A percentile compares a stretch with the other conserved stretches of the same genome.
These are phyloP conservation scores for Halictus quadricinctus DNA, from an alignment of 2,888 invertebrate species.

Conservation along the genomic window DNA sequence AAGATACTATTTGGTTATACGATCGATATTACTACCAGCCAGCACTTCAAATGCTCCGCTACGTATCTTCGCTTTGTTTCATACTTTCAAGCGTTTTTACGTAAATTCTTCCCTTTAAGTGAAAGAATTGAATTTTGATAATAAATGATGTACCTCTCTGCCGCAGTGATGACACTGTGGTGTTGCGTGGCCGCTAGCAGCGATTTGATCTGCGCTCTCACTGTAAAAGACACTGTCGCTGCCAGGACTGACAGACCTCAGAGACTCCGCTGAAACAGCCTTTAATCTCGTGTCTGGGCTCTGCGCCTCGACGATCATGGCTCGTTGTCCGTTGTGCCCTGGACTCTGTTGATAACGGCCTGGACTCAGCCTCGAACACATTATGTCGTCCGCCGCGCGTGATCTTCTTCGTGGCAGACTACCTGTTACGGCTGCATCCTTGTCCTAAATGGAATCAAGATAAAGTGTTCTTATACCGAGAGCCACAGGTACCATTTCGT, in stretches of 20 bases:
- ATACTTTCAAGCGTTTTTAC: neutral
- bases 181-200: constrained; percentile 72
- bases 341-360: constrained; percentile 82
- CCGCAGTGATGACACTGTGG: constrained; percentile 92
- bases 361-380: constrained; percentile 76
- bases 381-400: constrained; percentile 83
- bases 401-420: constrained; percentile 86
- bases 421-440: constrained; percentile 86
- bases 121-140: constrained; percentile 8
- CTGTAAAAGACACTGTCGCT: constrained; percentile 96
- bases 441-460: constrained; percentile 82
- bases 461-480: neutral
- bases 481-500: neutral
- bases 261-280: constrained; percentile 93
- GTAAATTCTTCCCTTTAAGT: constrained; percentile 4
- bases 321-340: constrained; percentile 79
- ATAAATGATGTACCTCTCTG: constrained; percentile 85
- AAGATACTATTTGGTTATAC: neutral
- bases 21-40: neutral
- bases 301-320: constrained; percentile 76
- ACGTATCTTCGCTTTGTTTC: neutral
- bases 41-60: neutral
- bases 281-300: constrained; percentile 86
- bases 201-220: constrained; percentile 86
- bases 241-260: constrained; percentile 94